Evolutionary conservation across 2,113 vertebrate genomes (phyloP).

Genomic region (Chelonoidis abingdonii): DNA sequence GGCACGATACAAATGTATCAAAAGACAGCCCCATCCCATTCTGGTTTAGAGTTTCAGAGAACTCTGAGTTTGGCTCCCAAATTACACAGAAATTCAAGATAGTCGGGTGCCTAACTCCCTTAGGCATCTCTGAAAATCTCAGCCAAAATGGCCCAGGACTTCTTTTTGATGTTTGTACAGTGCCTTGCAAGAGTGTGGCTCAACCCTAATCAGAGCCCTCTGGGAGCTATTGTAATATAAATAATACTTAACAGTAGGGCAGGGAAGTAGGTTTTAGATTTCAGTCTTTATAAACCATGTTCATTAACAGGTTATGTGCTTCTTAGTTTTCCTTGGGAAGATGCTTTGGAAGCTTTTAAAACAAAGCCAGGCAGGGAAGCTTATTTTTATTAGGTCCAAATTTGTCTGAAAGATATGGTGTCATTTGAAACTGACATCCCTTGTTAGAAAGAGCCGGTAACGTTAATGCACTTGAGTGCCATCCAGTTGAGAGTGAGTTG

Average conservation of each 20-base stretch:
- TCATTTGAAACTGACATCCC: not conserved
- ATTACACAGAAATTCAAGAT: not conserved
- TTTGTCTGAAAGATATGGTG: not conserved
- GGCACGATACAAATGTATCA: not conserved
- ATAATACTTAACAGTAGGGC: not conserved
- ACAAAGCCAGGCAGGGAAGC: no score
- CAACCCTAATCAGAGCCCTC: not conserved
- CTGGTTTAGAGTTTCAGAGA: not conserved
- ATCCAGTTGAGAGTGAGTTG: fast-evolving
- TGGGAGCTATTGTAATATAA: not conserved
- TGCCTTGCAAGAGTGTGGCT: not conserved
- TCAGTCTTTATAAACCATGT: not conserved
- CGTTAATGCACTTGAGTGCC: fast-evolving
- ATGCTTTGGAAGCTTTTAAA: not conserved
- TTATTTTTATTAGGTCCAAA: not conserved
- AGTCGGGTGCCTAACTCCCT: not conserved
- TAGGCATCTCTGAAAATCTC: not conserved
- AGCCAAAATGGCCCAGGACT: not conserved
- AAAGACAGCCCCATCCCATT: not conserved
- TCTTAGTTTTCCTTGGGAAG: not conserved
- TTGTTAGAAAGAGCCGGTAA: not conserved
- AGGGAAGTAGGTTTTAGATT: not conserved
- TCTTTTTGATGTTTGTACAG: not conserved
- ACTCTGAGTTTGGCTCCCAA: not conserved
- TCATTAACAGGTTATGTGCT: not conserved